These are phyloP conservation scores for Micromesistius poutassou DNA, from an alignment of 2,797 vertebrate genomes.

Conservation along the genomic window DNA sequence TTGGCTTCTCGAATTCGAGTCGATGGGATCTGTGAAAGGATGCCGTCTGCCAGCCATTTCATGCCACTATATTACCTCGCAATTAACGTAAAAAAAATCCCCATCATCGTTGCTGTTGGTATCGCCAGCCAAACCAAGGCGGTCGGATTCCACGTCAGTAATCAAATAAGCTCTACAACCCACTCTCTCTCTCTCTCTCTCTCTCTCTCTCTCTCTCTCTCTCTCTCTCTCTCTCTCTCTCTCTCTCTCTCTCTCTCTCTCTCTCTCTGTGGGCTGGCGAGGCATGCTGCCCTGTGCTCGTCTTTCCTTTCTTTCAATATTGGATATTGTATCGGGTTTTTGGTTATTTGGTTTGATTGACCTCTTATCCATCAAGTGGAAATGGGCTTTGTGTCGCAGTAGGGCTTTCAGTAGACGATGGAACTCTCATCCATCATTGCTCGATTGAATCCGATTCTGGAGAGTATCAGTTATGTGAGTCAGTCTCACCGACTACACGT, in stretches of 20 bases:
- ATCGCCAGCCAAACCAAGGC: slow-evolving; percentile 56
- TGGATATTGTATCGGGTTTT: slow-evolving; percentile 37
- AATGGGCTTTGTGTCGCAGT: slow-evolving; percentile 32
- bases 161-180: slow-evolving; percentile 56
- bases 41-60: slow-evolving; percentile 52
- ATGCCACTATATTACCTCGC: slow-evolving; percentile 61
- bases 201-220: slow-evolving; percentile 40
- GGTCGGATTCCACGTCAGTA: slow-evolving; percentile 47
- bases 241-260: too few species aligned
- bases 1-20: slow-evolving; percentile 44
- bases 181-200: slow-evolving; percentile 51
- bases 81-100: slow-evolving; percentile 57
- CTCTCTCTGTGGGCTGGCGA: slow-evolving; percentile 32
- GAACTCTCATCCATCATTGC: slow-evolving; percentile 54
- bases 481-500: slow-evolving; percentile 46
- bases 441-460: slow-evolving; percentile 53
- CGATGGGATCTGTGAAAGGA: slow-evolving; percentile 26
- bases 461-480: slow-evolving; percentile 45
- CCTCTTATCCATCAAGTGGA: slow-evolving; percentile 48
- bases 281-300: slow-evolving; percentile 27
- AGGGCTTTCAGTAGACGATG: slow-evolving; percentile 35
- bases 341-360: slow-evolving; percentile 40
- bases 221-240: slow-evolving; percentile 49
- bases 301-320: not conserved
- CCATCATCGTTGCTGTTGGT: slow-evolving; percentile 49